These are phyloP conservation scores for Odontocerum albicorne DNA, from an alignment of 2,888 invertebrate genomes.

Conservation along the genomic window DNA sequence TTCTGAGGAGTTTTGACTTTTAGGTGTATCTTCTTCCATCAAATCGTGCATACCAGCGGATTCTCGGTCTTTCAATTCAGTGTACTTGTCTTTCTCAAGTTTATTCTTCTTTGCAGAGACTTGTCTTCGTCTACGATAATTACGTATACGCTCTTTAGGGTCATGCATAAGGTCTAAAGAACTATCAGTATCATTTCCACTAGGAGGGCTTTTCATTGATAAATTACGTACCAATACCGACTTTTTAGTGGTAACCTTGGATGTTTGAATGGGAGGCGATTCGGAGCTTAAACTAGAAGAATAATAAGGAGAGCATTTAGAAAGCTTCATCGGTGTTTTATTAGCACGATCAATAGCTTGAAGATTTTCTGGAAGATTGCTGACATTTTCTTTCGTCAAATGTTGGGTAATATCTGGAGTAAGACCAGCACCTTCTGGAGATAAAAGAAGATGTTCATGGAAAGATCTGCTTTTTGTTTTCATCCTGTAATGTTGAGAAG, in stretches of 20 bases:
- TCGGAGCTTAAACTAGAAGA: conserved; percentile 75
- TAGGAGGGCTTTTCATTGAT: conserved; percentile 69
- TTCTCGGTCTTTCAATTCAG: conserved; percentile 44
- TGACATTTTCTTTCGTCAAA: conserved; percentile 52
- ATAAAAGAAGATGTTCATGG: conserved; percentile 62
- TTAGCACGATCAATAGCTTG: conserved; percentile 23
- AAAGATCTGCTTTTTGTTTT: conserved; percentile 66
- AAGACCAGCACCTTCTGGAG: conserved; percentile 57
- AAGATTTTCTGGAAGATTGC: conserved; percentile 45
- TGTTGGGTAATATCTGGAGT: conserved; percentile 55
- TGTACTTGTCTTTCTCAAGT: conserved; percentile 50
- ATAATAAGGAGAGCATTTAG: conserved; percentile 74
- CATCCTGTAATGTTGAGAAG: conserved; percentile 57
- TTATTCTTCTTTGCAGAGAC: conserved; percentile 59
- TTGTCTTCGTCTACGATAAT: conserved; percentile 69
- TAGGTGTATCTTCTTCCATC: conserved; percentile 55
- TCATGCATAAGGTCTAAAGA: conserved; percentile 68
- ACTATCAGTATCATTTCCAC: conserved; percentile 75
- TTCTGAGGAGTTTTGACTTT: conserved; percentile 56
- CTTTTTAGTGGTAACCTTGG: conserved; percentile 66
- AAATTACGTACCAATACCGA: conserved; percentile 62
- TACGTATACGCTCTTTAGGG: conserved; percentile 66
- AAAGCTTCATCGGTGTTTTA: conserved; percentile 53
- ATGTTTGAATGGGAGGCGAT: conserved; percentile 68
- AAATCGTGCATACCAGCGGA: conserved; percentile 51